Percentiles rank a stretch among this genome's conserved stretches.
Conservation (phyloP, 2,888 invertebrate genomes). For the Dolomedes plantarius region DNA sequence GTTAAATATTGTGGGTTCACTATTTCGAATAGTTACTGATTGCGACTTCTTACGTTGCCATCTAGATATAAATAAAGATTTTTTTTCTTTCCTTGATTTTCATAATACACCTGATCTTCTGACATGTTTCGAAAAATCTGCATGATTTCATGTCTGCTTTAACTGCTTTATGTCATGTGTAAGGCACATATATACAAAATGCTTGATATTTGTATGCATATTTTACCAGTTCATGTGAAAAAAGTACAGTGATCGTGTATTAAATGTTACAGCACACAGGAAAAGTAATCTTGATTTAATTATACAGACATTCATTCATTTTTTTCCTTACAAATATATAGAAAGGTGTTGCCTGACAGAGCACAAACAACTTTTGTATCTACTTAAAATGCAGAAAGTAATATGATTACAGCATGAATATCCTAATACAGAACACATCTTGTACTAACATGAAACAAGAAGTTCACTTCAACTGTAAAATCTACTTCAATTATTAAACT, state of each 20-base stretch:
- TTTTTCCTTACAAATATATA: too few species aligned
- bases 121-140: neutral
- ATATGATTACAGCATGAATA: too few species aligned
- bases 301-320: neutral
- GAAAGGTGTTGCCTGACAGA: too few species aligned
- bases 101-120: neutral
- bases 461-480: too few species aligned
- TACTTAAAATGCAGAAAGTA: too few species aligned
- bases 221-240: neutral
- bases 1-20: constrained; percentile 39
- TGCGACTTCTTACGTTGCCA: constrained; percentile 28
- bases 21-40: constrained; percentile 30
- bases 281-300: neutral
- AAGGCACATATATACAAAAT: too few species aligned
- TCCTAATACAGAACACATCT: too few species aligned
- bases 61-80: constrained; percentile 55
- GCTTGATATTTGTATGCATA: neutral
- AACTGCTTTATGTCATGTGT: too few species aligned
- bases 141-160: neutral
- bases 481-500: too few species aligned
- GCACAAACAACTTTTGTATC: too few species aligned
- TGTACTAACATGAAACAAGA: too few species aligned
- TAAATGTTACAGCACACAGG: neutral
- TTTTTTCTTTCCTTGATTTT: constrained; percentile 36
- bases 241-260: neutral